These are phyloP conservation scores for Hydrolagus affinis DNA, from an alignment of 2,113 vertebrate genomes.

Conservation along the genomic window DNA sequence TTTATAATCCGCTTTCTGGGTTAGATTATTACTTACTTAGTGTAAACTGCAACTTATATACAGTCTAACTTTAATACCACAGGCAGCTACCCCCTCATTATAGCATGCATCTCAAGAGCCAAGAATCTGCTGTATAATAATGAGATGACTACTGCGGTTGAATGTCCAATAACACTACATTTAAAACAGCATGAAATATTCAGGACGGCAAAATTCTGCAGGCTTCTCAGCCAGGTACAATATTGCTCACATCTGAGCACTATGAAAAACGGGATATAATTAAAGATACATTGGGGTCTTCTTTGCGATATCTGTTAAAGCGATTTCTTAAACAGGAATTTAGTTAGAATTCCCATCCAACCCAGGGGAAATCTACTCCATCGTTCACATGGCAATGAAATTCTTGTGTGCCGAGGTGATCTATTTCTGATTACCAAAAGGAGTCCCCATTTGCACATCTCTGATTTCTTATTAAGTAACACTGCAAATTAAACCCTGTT, in stretches of 20 bases:
- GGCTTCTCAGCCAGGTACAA: neutral
- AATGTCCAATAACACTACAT: neutral
- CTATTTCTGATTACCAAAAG: too few species aligned
- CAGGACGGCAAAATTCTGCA: neutral
- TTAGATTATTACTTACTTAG: neutral
- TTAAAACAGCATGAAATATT: conserved; percentile 5
- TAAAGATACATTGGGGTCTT: neutral
- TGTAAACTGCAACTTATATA: neutral
- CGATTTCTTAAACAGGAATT: too few species aligned
- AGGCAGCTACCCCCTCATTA: neutral
- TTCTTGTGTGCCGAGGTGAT: too few species aligned
- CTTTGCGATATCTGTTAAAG: too few species aligned
- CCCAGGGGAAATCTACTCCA: too few species aligned
- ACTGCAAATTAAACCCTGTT: too few species aligned
- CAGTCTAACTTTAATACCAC: neutral
- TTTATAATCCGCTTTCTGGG: conserved; percentile 41
- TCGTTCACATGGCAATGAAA: too few species aligned
- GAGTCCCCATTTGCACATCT: too few species aligned
- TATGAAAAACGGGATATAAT: neutral
- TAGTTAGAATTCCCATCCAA: too few species aligned
- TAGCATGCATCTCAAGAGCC: neutral
- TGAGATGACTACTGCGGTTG: neutral
- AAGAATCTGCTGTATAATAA: neutral
- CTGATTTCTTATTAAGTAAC: too few species aligned
- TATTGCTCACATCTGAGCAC: neutral